Conservation (phyloP, 2,797 vertebrate genomes). For the Oreonectes daqikongensis region DNA sequence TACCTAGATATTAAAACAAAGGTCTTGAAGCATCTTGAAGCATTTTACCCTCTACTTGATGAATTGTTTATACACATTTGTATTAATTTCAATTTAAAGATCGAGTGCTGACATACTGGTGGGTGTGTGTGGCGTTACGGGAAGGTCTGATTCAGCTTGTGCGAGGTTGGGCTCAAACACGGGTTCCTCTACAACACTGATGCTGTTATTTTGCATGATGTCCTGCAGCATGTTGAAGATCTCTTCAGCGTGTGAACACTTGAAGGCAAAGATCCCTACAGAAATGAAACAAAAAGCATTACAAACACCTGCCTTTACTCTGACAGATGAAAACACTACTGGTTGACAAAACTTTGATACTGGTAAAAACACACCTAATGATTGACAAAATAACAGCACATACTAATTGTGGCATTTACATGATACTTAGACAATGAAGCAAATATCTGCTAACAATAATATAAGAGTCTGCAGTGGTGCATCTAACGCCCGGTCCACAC, state of each 20-base stretch:
- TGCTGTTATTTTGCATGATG: constrained; percentile 98
- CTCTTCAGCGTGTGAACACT: constrained; percentile 94
- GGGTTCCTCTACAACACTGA: constrained; percentile 96
- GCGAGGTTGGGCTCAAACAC: constrained; percentile 85
- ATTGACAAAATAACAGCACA: neutral
- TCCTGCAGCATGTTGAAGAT: constrained; percentile 99
- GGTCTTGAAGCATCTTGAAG: no score
- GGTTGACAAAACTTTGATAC: neutral
- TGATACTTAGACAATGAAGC: constrained; percentile 23
- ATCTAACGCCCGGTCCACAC: no score
- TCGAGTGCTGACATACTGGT: constrained; percentile 62
- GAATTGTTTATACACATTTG: neutral
- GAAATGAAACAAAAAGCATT: neutral
- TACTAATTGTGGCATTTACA: neutral
- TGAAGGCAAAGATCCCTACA: constrained; percentile 97
- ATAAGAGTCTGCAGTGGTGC: neutral
- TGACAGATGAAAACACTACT: neutral
- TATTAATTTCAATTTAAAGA: no score
- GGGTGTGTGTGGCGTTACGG: constrained; percentile 85
- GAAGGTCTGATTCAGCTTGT: constrained; percentile 81
- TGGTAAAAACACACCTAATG: constrained; percentile 6
- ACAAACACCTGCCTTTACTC: neutral
- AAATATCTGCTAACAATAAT: constrained; percentile 17
- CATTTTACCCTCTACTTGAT: no score
- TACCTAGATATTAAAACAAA: no score